Evolutionary conservation across 2,888 invertebrate species (phyloP), one percentile per base, ranked within the genome.

Genomic region (Cryptocephalus moraei): DNA sequence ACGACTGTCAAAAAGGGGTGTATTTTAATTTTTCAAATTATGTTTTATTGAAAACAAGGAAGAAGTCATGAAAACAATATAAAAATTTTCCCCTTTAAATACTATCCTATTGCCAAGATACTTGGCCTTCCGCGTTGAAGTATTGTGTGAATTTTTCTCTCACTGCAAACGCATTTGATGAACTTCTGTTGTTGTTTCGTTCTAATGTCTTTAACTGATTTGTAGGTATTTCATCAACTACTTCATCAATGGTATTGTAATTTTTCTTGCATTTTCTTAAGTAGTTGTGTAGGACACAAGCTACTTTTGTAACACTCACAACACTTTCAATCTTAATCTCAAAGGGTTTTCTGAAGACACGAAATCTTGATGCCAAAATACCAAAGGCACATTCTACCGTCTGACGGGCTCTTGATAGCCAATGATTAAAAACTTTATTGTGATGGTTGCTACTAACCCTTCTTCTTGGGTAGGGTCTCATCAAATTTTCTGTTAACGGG

Each of bases 271-370:
- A n/a, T 34, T 34, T 34, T 40, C 13, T 36, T 44, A 57, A 49
- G 54, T 45, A 52, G 43, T 58, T 59, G 44, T 59, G 58, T 33
- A 59, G 47, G n/a, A 53, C 44, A 41, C 55, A 55, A 38, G 48
- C 45, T 8, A 55, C 54, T 39, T 43, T 50, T 14, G 54, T 42
- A 45, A 56, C 39, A 46, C 46, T 12, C 11, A 12, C 43, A 9
- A 52, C 50, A 38, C 46, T 56, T n/a, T 50, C 50, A 8, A 51
- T 40, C 45, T 56, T 53, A 11, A 12, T 44, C 47, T 52, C 53
- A 47, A 56, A 51, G n/a, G 54, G 54, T 45, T 33, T 48, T 47
- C 33, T 32, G 39, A 34, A 34, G n/a, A 34, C n/a, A 34, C 34
- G n/a, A 9, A 9, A 34, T 34, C n/a, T 34, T 9, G 9, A 9